Base-by-base conservation (phyloP, 2,888 invertebrate species). In the Girardia tigrina region DNA sequence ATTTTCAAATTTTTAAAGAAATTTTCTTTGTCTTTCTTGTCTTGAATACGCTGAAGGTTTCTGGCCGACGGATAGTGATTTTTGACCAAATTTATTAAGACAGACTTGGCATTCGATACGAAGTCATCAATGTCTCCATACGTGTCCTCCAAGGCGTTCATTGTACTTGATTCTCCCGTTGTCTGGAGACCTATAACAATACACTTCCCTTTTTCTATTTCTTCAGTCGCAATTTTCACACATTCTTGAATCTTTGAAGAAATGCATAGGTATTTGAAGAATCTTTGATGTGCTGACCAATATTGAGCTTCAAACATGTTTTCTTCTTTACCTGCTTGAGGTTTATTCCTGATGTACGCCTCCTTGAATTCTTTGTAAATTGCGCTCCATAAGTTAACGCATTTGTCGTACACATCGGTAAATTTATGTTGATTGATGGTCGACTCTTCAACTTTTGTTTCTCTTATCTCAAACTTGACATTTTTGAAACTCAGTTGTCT, bases 271-370 rank as follows among this genome's bases (percentile, higher is more conserved):
- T 98, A 98, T 84, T 98, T 98, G 87, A 99, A 99, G 87, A 95
- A 95, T 77, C 94, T 87, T 85, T 99, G 98, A 87, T 99, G 98
- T 56, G 94, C 90, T 0, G 94, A 94, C 98, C 98, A 99, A 86
- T 98, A 99, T 86, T 98, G 98, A 0, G 94, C 94, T 98, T 97
- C 98, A 91, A 98, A 94, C 6, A 92, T 92, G 85, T 95, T 97
- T 84, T 90, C 90, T 90, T 92, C 91, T 78, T 92, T 88, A 79
- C 91, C 91, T 83, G 94, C 94, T 0, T 92, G 93, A 84, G 6
- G n/a, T 56, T 92, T 92, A 79, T 94, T 91, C 75, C 94, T 86
- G 82, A 94, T 93, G 0, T 92, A 91, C 0, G 94, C 92, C 84
- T 93, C 91, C 79, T 92, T 92, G 85, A 97, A 97, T 82, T 91